phyloP scores from a whole-genome alignment of 1,140 invertebrate genomes.

The Drosophila funebris region DNA sequence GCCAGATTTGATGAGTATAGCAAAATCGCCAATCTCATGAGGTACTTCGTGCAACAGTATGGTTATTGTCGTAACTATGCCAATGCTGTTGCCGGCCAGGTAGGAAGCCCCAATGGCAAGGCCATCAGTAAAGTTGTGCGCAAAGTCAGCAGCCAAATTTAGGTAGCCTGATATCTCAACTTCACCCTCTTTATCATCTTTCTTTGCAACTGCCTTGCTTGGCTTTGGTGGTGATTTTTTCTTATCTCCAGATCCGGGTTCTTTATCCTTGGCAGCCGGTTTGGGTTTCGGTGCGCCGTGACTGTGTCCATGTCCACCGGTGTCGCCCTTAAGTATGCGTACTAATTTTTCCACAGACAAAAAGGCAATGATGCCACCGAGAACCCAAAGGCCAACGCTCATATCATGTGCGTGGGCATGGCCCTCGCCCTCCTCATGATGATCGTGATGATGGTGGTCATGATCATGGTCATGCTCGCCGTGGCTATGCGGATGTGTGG shows the following conservation, averaged over 20 bases:
- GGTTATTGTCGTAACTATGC: slow-evolving; percentile 95
- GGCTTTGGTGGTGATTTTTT: slow-evolving; percentile 79
- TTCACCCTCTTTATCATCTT: slow-evolving; percentile 81
- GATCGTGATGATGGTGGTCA: slow-evolving; percentile 80
- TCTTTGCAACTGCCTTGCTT: slow-evolving; percentile 54
- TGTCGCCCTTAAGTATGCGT: slow-evolving; percentile 92
- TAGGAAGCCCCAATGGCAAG: slow-evolving; percentile 97
- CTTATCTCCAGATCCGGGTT: slow-evolving; percentile 59
- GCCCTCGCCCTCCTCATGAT: slow-evolving; percentile 79
- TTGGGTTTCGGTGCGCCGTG: slow-evolving; percentile 70
- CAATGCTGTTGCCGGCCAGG: slow-evolving; percentile 93
- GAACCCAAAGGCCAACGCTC: slow-evolving; percentile 93
- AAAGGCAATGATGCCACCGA: slow-evolving; percentile 95
- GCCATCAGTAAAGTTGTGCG: slow-evolving; percentile 99
- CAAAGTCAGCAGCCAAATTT: slow-evolving; percentile 96
- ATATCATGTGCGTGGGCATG: slow-evolving; percentile 89
- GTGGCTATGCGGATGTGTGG: slow-evolving; percentile 88
- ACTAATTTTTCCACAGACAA: slow-evolving; percentile 96
- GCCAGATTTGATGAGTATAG: slow-evolving; percentile 95
- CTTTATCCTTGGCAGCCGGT: slow-evolving; percentile 52
- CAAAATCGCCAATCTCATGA: slow-evolving; percentile 98
- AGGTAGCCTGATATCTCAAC: slow-evolving; percentile 94
- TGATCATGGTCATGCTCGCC: slow-evolving; percentile 83
- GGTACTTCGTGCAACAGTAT: slow-evolving; percentile 97
- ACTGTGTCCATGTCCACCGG: slow-evolving; percentile 84